Evolutionary conservation across 2,113 vertebrate species (phyloP), one percentile per base, ranked within the genome.

Genomic region (Sapajus apella): DNA sequence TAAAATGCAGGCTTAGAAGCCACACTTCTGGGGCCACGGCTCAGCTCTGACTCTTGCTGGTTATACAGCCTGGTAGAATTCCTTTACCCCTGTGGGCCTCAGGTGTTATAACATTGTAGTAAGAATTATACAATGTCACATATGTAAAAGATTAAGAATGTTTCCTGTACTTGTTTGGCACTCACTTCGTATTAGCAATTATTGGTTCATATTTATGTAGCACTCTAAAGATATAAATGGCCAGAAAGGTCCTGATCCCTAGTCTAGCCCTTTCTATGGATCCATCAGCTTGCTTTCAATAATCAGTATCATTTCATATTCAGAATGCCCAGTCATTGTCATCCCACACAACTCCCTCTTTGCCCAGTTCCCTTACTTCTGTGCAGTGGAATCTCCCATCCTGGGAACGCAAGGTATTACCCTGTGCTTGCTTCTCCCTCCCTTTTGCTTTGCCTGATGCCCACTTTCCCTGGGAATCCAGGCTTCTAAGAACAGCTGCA

Each of bases 401-500:
- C 64, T 50, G 0, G 76, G 50, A 88, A 37, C 43, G 45, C 77
- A 40, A 47, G 23, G 61, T 45, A 20, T 16, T 47, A 13, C 40
- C 23, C 70, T 35, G 13, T 43, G 35, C 56, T 55, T 17, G 11
- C 40, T 68, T 50, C 84, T 79, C 89, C 58, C 92, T 88, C 88
- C 89, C 85, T 77, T 79, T 66, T 84, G 43, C 91, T 88, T 50
- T n/a, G 45, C 94, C 98, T 95, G 95, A 96, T 97, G 97, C 97
- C 96, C 87, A 80, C 91, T 96, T 97, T 97, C 96, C 97, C 93
- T 96, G 89, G 92, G 97, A 97, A 97, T 94, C 92, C 94, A 90
- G 95, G 93, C 96, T 98, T 94, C 97, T 87, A 84, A 75, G 95
- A 96, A 97, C 98, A 97, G 97, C 97, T 98, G 98, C 97, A 97